Conservation (phyloP, 2,888 invertebrate genomes). For the Lepetodrilus schrolli region DNA sequence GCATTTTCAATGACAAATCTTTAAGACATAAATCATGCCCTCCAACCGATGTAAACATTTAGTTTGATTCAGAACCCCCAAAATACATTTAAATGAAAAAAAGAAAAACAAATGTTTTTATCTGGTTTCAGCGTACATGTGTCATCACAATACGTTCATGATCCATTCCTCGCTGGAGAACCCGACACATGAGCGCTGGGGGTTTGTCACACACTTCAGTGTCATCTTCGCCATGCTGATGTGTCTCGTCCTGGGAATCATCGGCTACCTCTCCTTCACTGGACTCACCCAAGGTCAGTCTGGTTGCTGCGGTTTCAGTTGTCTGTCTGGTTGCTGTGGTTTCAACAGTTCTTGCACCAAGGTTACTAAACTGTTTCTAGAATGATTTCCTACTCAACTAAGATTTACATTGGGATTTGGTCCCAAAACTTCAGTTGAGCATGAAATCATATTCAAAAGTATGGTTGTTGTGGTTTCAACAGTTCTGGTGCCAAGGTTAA, state of each 20-base stretch:
- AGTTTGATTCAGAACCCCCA: neutral
- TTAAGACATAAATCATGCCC: no score
- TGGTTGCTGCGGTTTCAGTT: neutral
- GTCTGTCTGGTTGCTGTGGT: neutral
- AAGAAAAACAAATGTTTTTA: neutral
- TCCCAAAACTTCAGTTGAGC: no score
- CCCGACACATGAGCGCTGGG: constrained; percentile 85
- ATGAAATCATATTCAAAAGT: no score
- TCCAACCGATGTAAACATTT: neutral
- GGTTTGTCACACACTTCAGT: constrained; percentile 86
- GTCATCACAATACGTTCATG: constrained; percentile 90
- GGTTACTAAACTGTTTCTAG: no score
- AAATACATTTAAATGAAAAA: neutral
- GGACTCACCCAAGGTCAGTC: constrained; percentile 84
- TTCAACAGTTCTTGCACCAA: no score
- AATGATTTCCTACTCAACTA: no score
- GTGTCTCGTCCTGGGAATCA: constrained; percentile 83
- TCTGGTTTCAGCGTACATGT: constrained; percentile 85
- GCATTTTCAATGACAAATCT: no score
- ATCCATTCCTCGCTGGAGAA: constrained; percentile 87
- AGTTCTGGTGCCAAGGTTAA: no score
- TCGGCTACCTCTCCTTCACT: constrained; percentile 87
- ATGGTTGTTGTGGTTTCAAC: no score
- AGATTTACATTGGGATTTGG: no score
- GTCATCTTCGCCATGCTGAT: constrained; percentile 84